A percentile compares a stretch with the other conserved stretches of the same genome.
phyloP scores from a whole-genome alignment of 2,113 vertebrate species.

The Microtus pennsylvanicus region DNA sequence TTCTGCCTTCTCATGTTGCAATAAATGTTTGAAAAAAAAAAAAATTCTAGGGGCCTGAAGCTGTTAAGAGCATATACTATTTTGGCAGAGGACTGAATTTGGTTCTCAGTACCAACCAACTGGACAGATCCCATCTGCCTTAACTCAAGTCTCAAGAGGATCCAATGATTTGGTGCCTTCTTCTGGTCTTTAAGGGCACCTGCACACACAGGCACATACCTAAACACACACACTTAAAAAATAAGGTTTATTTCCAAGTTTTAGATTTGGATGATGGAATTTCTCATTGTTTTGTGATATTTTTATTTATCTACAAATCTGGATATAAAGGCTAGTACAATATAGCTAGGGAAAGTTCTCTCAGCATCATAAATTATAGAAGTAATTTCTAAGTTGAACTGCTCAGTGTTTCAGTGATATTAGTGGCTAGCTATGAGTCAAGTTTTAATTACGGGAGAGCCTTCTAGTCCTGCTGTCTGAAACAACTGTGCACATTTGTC shows the following conservation, averaged over 20 bases:
- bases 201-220: not conserved
- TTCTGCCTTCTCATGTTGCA: slow-evolving; percentile 18
- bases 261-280: not conserved
- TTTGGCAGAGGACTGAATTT: not conserved
- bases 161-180: not conserved
- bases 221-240: not conserved
- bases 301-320: slow-evolving; percentile 33
- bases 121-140: not conserved
- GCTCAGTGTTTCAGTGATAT: slow-evolving; percentile 7
- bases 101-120: not conserved
- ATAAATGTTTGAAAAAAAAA: not conserved
- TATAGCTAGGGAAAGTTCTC: not conserved
- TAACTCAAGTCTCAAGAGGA: not conserved
- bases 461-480: not conserved
- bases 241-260: not conserved
- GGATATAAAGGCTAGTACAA: not conserved
- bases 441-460: not conserved
- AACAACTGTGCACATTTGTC: not conserved
- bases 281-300: slow-evolving; percentile 14
- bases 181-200: not conserved
- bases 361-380: not conserved
- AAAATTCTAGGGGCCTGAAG: not conserved
- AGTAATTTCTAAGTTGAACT: slow-evolving; percentile 24
- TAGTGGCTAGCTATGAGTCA: not conserved
- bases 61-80: not conserved